Conservation (phyloP, 2,113 vertebrate genomes). For the Coptodon rendalli region DNA sequence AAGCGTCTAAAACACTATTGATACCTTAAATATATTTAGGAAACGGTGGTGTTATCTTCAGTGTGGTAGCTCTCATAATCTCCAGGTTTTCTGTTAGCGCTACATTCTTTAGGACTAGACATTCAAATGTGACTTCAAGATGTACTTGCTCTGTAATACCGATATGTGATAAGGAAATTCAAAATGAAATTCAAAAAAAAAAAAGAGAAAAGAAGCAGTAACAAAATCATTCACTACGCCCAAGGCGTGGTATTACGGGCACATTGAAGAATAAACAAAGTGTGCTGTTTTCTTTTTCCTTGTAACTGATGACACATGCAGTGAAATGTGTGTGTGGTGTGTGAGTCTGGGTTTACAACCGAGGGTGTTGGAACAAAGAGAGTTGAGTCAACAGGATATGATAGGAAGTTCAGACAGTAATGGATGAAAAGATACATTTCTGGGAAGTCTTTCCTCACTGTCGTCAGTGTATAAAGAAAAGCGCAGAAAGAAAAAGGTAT, state of each 20-base stretch:
- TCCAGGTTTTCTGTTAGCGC: neutral
- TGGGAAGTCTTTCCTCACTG: slow-evolving; percentile 81
- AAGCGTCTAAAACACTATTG: neutral
- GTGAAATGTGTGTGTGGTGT: slow-evolving; percentile 64
- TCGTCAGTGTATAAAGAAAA: slow-evolving; percentile 18
- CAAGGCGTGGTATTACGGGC: slow-evolving; percentile 31
- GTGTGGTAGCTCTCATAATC: neutral
- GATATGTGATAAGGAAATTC: neutral
- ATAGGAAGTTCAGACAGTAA: slow-evolving; percentile 80
- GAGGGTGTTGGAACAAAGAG: slow-evolving; percentile 82
- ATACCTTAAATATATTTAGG: neutral
- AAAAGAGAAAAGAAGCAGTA: neutral
- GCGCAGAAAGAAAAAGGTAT: neutral
- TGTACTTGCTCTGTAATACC: neutral
- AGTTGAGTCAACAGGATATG: slow-evolving; percentile 98
- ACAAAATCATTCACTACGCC: neutral
- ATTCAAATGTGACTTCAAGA: neutral
- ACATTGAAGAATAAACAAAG: slow-evolving; percentile 50
- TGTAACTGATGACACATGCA: slow-evolving; percentile 53
- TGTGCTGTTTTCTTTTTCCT: slow-evolving; percentile 39
- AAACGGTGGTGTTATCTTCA: neutral
- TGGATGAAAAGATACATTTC: slow-evolving; percentile 83
- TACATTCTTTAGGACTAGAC: neutral
- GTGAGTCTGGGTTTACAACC: slow-evolving; percentile 81
- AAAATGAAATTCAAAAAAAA: neutral